Evolutionary conservation across 2,888 invertebrate genomes (phyloP), one percentile per base, ranked within the genome.

Genomic region (Plagodis dolabraria): DNA sequence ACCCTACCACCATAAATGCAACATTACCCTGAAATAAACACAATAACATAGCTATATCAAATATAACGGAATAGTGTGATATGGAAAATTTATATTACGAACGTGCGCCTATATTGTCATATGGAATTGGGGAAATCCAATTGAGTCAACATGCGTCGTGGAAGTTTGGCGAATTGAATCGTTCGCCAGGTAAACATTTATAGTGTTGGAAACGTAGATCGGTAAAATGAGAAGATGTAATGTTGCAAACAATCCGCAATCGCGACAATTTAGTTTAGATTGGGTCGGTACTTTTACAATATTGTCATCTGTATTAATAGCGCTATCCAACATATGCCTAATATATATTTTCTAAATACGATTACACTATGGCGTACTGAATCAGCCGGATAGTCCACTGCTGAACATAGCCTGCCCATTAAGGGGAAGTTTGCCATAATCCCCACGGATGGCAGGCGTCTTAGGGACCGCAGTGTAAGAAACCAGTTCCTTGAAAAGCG

Each of bases 81-180:
- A 68, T 55, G 60, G 49, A 54, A 60, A 81, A 80, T 83, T 77
- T 82, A 80, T 80, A 78, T 79, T 76, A 74, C 71, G 74, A 75
- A 76, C 76, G 79, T 76, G 75, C 68, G 74, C 72, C 70, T 74
- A 76, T 78, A 78, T 79, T 82, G 78, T 79, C 78, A 77, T 77
- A 80, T 77, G 76, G 73, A 83, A 84, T 83, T 82, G 83, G 86
- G 83, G 76, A 85, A 86, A 83, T 78, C 84, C 85, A 85, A 85
- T 85, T 81, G 82, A 79, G 77, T 79, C 80, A 79, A 80, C 77
- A 74, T 60, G 71, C 69, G 68, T 76, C 69, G 79, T 76, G 63
- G 67, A 80, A 79, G 76, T 78, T 80, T 77, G 76, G 74, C 64
- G 80, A 85, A 87, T 83, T 81, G 82, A 84, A 85, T 83, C 71